These are phyloP conservation scores for Narcine bancroftii DNA, from an alignment of 2,113 vertebrate genomes.

Conservation along the genomic window DNA sequence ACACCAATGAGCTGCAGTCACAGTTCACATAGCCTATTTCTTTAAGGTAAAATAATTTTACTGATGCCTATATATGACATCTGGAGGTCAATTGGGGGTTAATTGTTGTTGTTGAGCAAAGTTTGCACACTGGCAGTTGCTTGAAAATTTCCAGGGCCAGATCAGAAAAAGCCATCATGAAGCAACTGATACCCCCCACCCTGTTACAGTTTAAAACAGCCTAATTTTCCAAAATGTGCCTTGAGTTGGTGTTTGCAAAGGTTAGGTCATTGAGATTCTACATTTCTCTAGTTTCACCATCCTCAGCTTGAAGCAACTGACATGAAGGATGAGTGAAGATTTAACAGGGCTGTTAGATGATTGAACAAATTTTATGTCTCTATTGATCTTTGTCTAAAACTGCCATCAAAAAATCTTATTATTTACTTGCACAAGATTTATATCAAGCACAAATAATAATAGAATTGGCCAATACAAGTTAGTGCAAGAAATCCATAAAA, in stretches of 20 bases:
- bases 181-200: not conserved
- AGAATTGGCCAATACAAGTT: not conserved
- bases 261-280: not conserved
- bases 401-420: not conserved
- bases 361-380: not conserved
- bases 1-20: not conserved
- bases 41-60: slow-evolving; percentile 24
- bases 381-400: not conserved
- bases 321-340: not conserved
- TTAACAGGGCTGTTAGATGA: not conserved
- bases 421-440: not conserved
- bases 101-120: slow-evolving; percentile 11
- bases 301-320: not conserved
- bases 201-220: not conserved
- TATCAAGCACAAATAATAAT: not conserved
- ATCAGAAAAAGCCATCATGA: slow-evolving; percentile 11
- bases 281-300: not conserved
- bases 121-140: not conserved
- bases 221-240: not conserved
- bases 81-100: slow-evolving; percentile 31
- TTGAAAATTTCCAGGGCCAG: slow-evolving; percentile 24
- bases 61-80: not conserved
- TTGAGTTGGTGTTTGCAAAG: not conserved
- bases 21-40: not conserved
- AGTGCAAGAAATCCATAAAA: not conserved